phyloP scores from a whole-genome alignment of 2,113 vertebrate genomes.

The Mungos mungo region DNA sequence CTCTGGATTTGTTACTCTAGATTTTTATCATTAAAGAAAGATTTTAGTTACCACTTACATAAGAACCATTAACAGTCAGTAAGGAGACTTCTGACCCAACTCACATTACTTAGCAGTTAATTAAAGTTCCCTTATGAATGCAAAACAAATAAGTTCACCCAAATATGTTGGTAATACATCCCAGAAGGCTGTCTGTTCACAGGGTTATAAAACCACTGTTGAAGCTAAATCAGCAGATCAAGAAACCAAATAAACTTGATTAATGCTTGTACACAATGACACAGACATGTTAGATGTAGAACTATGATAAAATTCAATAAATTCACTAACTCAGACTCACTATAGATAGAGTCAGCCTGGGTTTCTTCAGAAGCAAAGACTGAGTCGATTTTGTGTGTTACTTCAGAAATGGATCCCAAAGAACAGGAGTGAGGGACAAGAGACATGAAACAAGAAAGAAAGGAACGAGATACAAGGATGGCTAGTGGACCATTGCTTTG shows the following conservation, averaged over 20 bases:
- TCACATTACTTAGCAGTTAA: background rate
- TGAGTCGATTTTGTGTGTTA: background rate
- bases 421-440: background rate
- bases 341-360: background rate
- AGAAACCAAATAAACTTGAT: slow-evolving; percentile 21
- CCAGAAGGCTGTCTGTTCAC: background rate
- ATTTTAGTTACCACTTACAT: background rate
- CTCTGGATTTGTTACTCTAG: background rate
- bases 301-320: background rate
- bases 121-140: background rate
- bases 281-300: background rate
- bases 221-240: background rate
- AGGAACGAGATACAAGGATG: background rate
- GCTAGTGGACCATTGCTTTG: background rate
- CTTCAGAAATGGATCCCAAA: background rate
- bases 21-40: background rate
- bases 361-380: background rate
- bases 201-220: background rate
- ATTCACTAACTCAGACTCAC: background rate
- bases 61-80: background rate
- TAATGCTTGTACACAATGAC: background rate
- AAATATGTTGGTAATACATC: background rate
- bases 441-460: background rate
- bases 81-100: background rate
- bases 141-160: background rate